Percentiles rank a stretch among this genome's conserved stretches.
Evolutionary conservation across 2,888 invertebrate genomes (phyloP).

Genomic region (Sepioteuthis lessoniana): DNA sequence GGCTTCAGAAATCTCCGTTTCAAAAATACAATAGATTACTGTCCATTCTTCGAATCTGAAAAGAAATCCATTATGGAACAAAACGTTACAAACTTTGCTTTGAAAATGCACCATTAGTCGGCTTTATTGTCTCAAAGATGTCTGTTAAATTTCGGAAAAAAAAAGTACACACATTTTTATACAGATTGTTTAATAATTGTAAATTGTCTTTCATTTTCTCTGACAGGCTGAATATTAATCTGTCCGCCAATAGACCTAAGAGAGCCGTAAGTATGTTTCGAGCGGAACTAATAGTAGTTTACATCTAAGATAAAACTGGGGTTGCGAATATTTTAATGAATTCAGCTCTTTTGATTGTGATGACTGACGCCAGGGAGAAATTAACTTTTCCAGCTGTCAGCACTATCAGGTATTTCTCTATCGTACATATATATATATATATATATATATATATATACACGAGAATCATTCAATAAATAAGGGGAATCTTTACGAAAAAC

Average conservation of each 20-base stretch:
- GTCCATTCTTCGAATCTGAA: not conserved
- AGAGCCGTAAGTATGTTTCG: not conserved
- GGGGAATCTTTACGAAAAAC: no score
- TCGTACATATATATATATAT: not conserved
- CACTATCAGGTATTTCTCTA: not conserved
- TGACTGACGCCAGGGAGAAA: not conserved
- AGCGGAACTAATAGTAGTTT: not conserved
- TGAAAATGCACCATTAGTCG: not conserved
- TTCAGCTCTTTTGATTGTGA: not conserved
- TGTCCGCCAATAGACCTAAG: not conserved
- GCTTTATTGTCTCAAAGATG: not conserved
- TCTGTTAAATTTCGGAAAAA: not conserved
- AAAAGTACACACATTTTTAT: not conserved
- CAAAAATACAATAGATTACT: not conserved
- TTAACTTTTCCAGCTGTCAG: not conserved
- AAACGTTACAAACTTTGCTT: not conserved
- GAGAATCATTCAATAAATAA: no score
- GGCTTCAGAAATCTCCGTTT: not conserved
- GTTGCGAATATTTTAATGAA: not conserved
- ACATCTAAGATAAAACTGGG: not conserved
- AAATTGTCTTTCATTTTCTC: not conserved
- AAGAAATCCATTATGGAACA: conserved; percentile 8
- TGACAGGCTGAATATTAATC: not conserved
- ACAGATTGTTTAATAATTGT: not conserved
- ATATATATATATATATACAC: not conserved